Evolutionary conservation across 2,888 invertebrate genomes (phyloP).

Genomic region (Tenthredo distinguenda): DNA sequence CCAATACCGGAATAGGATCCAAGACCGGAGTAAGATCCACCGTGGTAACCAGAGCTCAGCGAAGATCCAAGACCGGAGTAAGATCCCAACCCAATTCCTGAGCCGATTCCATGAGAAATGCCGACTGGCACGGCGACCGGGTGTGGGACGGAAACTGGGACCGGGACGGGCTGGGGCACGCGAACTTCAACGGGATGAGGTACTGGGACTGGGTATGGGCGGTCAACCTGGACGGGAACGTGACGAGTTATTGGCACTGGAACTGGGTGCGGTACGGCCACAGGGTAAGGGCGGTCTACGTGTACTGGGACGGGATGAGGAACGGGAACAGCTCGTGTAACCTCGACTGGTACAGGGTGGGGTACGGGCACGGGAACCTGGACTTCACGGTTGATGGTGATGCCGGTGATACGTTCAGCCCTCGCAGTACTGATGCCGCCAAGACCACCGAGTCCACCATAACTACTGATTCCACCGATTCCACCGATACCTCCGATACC

Average conservation of each 20-base stretch:
- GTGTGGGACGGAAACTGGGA: conserved; percentile 56
- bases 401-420: conserved; percentile 62
- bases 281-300: conserved; percentile 64
- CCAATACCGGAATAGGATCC: conserved; percentile 25
- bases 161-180: conserved; percentile 64
- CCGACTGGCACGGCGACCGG: conserved; percentile 25
- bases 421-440: conserved; percentile 24
- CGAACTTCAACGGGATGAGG: conserved; percentile 61
- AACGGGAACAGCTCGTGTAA: conserved; percentile 63
- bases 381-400: conserved; percentile 65
- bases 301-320: conserved; percentile 65
- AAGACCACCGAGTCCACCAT: neutral
- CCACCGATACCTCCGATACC: neutral
- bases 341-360: conserved; percentile 65
- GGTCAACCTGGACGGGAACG: conserved; percentile 65
- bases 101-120: neutral
- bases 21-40: conserved; percentile 38
- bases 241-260: conserved; percentile 64
- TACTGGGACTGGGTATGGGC: conserved; percentile 64
- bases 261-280: conserved; percentile 64
- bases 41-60: conserved; percentile 40
- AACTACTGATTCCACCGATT: neutral
- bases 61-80: conserved; percentile 55
- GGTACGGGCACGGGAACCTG: conserved; percentile 64
- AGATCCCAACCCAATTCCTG: conserved; percentile 40